Evolutionary conservation across 2,113 vertebrate species (phyloP).

Genomic region (Gobius niger): DNA sequence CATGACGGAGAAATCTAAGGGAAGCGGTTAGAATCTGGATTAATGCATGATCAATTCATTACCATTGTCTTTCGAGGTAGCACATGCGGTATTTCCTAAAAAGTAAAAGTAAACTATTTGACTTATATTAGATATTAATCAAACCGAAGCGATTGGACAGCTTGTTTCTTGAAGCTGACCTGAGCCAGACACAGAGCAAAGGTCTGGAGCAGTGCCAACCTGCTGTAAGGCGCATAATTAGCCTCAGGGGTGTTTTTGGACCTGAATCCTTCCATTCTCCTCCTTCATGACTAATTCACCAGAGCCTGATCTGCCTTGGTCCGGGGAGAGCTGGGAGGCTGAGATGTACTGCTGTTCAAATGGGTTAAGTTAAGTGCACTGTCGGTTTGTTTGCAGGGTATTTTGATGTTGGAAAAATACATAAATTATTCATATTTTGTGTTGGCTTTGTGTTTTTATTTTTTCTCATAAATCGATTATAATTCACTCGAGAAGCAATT

Average conservation of each 20-base stretch:
- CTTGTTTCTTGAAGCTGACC: constrained; percentile 40
- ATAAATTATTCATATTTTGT: not conserved
- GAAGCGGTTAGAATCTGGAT: too few relatives aligned
- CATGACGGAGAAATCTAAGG: too few relatives aligned
- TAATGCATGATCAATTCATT: too few relatives aligned
- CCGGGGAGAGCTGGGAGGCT: constrained; percentile 32
- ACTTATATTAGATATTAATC: constrained; percentile 34
- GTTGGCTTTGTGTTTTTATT: not conserved
- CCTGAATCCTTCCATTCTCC: constrained; percentile 47
- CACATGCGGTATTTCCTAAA: not conserved
- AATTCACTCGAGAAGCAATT: not conserved
- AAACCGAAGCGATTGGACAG: constrained; percentile 23
- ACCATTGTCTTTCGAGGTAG: too few relatives aligned
- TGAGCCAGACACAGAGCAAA: constrained; percentile 54
- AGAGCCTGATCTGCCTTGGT: constrained; percentile 58
- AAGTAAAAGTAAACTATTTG: not conserved
- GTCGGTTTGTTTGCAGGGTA: constrained; percentile 6
- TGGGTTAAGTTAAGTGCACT: constrained; percentile 31
- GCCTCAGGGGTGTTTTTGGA: constrained; percentile 70
- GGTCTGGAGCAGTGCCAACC: constrained; percentile 51
- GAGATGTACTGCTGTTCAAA: constrained; percentile 28
- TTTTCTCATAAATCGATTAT: not conserved
- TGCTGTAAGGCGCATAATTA: constrained; percentile 72
- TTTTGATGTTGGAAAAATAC: constrained; percentile 18
- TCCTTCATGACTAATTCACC: constrained; percentile 68